phyloP scores from a whole-genome alignment of 2,888 invertebrate genomes.

The Eupithecia vulgata region DNA sequence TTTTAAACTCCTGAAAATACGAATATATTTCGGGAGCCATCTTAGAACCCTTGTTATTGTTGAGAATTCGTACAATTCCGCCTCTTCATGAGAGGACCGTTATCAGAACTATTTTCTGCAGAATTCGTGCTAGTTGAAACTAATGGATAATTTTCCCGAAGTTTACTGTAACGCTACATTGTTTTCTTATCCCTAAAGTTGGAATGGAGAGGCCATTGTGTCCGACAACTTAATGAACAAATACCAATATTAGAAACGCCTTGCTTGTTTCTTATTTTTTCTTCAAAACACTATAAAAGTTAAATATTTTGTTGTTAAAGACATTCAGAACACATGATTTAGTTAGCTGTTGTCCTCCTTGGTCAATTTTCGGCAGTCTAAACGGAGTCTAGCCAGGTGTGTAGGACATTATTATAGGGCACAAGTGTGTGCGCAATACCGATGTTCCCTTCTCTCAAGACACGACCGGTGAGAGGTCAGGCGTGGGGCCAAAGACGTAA shows the following conservation, averaged over 20 bases:
- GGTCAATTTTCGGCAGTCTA: no score
- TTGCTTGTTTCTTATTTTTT: not conserved
- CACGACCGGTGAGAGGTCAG: no score
- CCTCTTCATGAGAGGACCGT: not conserved
- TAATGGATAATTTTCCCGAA: constrained; percentile 21
- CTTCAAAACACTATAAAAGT: not conserved
- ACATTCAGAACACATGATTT: no score
- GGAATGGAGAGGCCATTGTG: constrained; percentile 1
- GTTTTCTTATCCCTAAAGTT: constrained; percentile 35
- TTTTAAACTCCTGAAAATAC: not conserved
- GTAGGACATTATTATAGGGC: no score
- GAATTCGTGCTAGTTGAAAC: constrained; percentile 10
- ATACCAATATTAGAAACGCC: constrained; percentile 14
- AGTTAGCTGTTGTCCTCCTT: no score
- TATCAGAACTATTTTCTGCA: constrained; percentile 15
- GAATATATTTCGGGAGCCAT: not conserved
- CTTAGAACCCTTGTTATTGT: not conserved
- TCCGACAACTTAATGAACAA: constrained; percentile 22
- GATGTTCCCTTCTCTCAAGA: no score
- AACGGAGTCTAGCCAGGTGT: no score
- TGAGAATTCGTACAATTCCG: not conserved
- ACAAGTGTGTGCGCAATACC: no score
- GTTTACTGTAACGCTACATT: constrained; percentile 21
- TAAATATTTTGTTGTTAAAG: not conserved
- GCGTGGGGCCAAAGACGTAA: no score